Conservation (phyloP, 2,888 invertebrate genomes). For the Mactromeris polynyma region DNA sequence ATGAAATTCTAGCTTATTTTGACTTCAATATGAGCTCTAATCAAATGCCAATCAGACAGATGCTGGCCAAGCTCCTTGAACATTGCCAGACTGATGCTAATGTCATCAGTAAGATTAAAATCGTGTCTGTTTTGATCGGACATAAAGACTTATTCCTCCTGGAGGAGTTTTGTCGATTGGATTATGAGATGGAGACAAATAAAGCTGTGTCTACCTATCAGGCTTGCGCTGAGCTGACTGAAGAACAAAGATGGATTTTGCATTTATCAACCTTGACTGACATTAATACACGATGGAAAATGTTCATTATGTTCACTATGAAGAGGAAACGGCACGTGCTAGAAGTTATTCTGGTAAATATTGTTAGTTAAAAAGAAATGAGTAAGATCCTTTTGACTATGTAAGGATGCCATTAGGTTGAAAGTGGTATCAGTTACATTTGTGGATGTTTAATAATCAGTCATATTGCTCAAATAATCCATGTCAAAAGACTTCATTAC, state of each 20-base stretch:
- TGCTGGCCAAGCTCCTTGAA: slow-evolving; percentile 77
- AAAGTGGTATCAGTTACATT: too few relatives aligned
- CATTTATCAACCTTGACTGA: slow-evolving; percentile 70
- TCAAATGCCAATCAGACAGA: slow-evolving; percentile 74
- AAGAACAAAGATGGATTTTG: slow-evolving; percentile 75
- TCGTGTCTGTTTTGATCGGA: slow-evolving; percentile 79
- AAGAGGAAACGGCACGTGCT: slow-evolving; percentile 80
- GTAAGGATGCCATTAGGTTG: too few relatives aligned
- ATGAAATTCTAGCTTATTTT: slow-evolving; percentile 77
- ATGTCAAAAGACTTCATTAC: too few relatives aligned
- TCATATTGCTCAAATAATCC: too few relatives aligned
- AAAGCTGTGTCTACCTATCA: slow-evolving; percentile 63
- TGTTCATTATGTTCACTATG: slow-evolving; percentile 75
- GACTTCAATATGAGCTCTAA: slow-evolving; percentile 75
- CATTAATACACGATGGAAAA: slow-evolving; percentile 76
- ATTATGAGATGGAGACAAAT: slow-evolving; percentile 72
- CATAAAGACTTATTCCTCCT: slow-evolving; percentile 74
- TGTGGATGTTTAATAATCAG: too few relatives aligned
- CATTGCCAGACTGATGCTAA: slow-evolving; percentile 56
- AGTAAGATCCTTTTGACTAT: too few relatives aligned
- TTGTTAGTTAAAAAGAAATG: too few relatives aligned
- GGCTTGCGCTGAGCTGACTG: slow-evolving; percentile 68
- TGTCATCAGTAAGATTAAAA: slow-evolving; percentile 67
- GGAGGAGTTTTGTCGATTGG: slow-evolving; percentile 78
- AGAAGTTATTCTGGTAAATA: slow-evolving; percentile 80